These are phyloP conservation scores for Porites lobata DNA, from an alignment of 92 coral and sea anemone genomes.

Conservation along the genomic window DNA sequence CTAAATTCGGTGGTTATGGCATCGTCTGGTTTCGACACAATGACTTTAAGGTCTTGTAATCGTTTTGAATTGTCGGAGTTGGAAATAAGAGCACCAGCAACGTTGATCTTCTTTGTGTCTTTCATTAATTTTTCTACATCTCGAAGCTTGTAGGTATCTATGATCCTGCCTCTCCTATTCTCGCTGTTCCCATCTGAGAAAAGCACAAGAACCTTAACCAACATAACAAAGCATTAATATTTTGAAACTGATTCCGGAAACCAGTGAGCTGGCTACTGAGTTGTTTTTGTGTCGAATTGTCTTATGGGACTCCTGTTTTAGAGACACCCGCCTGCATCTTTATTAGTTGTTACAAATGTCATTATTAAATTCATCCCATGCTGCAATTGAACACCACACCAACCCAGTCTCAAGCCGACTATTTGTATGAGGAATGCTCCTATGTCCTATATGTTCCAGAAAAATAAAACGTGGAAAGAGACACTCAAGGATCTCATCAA, in stretches of 20 bases:
- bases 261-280: no score
- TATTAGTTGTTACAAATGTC: no score
- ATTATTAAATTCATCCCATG: no score
- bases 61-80: slow-evolving; percentile 22
- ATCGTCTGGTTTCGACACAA: slow-evolving; percentile 35
- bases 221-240: no score
- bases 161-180: not conserved
- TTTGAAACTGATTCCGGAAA: not conserved
- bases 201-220: slow-evolving; percentile 20
- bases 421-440: no score
- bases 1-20: not conserved
- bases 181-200: slow-evolving; percentile 35
- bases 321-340: no score
- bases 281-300: not conserved
- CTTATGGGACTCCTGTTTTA: no score
- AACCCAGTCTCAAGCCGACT: no score
- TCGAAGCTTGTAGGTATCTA: slow-evolving; percentile 20
- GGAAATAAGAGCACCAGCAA: slow-evolving; percentile 40
- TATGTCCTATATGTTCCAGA: no score
- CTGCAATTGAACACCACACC: no score
- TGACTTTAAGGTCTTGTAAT: slow-evolving; percentile 27
- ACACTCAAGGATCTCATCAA: no score
- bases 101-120: slow-evolving; percentile 5
- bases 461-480: no score
- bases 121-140: slow-evolving; percentile 5